Evolutionary conservation across 2,888 invertebrate species (phyloP).

Genomic region (Tinea semifulvella): DNA sequence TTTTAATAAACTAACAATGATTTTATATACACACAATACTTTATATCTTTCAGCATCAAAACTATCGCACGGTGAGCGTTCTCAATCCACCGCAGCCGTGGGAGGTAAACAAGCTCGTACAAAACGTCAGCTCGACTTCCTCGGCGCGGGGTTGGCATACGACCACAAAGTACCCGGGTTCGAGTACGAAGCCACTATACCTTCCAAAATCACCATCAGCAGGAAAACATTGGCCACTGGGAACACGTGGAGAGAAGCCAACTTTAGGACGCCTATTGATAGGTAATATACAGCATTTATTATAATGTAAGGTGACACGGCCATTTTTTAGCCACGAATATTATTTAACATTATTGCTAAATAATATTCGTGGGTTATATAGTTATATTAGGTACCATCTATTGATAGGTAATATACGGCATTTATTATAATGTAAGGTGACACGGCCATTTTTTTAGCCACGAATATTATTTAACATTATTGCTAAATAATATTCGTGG

Average conservation of each 20-base stretch:
- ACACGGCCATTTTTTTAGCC: too few relatives aligned
- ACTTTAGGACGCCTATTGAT: conserved; percentile 57
- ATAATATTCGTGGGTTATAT: too few relatives aligned
- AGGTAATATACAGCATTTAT: too few relatives aligned
- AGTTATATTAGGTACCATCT: too few relatives aligned
- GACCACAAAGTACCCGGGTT: conserved; percentile 33
- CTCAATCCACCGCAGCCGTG: conserved; percentile 40
- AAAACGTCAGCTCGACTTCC: conserved; percentile 51
- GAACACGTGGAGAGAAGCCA: conserved; percentile 57
- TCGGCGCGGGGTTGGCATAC: conserved; percentile 41
- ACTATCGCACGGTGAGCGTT: conserved; percentile 34
- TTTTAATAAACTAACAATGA: background rate
- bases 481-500: too few relatives aligned
- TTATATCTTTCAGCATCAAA: conserved; percentile 36
- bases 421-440: too few relatives aligned
- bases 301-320: too few relatives aligned
- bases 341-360: too few relatives aligned
- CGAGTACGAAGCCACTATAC: conserved; percentile 47
- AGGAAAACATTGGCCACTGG: conserved; percentile 56
- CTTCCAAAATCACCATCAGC: conserved; percentile 59
- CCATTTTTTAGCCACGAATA: too few relatives aligned
- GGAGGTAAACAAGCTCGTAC: conserved; percentile 38
- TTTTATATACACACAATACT: background rate
- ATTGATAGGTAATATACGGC: too few relatives aligned
- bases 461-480: too few relatives aligned